Evolutionary conservation across 2,888 invertebrate genomes (phyloP).

Genomic region (Leucophenga montana): DNA sequence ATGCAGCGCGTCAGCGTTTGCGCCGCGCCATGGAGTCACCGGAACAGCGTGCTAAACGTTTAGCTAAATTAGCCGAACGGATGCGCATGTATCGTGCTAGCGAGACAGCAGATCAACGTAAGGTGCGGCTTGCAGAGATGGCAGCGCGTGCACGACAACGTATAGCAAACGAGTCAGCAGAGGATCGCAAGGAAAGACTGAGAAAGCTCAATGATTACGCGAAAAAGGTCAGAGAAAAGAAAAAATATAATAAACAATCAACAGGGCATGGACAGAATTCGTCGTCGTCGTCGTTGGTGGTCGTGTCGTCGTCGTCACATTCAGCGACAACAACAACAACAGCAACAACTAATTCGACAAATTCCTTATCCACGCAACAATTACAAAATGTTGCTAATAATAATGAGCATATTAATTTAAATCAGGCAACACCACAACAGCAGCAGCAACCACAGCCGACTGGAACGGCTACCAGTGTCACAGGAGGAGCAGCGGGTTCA

Average conservation of each 20-base stretch:
- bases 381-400: slow-evolving; percentile 67
- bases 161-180: slow-evolving; percentile 69
- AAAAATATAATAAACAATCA: slow-evolving; percentile 70
- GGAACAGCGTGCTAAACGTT: slow-evolving; percentile 69
- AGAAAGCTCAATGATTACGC: slow-evolving; percentile 73
- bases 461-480: slow-evolving; percentile 45
- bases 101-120: slow-evolving; percentile 71
- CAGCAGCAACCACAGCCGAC: slow-evolving; percentile 39
- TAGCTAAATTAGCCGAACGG: slow-evolving; percentile 71
- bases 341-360: slow-evolving; percentile 48
- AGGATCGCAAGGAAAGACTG: slow-evolving; percentile 73
- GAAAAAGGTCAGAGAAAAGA: slow-evolving; percentile 74
- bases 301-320: slow-evolving; percentile 39
- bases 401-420: slow-evolving; percentile 70
- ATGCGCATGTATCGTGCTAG: slow-evolving; percentile 72
- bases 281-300: slow-evolving; percentile 49
- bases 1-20: slow-evolving; percentile 72
- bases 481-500: slow-evolving; percentile 48
- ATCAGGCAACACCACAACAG: slow-evolving; percentile 62
- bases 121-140: slow-evolving; percentile 71
- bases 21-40: slow-evolving; percentile 73
- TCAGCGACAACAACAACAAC: slow-evolving; percentile 37
- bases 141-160: slow-evolving; percentile 71
- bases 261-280: slow-evolving; percentile 45
- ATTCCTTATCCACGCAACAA: slow-evolving; percentile 45